Base-by-base conservation (phyloP, 2,113 vertebrate species). In the Sterna hirundo region DNA sequence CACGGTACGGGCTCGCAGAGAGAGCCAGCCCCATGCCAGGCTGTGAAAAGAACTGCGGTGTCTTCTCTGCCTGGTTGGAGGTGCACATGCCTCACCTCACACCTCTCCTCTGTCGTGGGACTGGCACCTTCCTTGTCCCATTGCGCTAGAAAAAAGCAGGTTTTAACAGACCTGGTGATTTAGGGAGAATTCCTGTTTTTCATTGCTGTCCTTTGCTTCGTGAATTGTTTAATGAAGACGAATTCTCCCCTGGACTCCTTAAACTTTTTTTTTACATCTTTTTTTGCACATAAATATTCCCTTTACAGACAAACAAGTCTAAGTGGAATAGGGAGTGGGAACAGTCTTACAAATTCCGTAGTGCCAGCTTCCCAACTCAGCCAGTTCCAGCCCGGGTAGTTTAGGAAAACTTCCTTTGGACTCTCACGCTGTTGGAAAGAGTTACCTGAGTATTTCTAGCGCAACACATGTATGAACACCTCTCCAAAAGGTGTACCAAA, bases 1-100 rank as follows among this genome's bases (percentile, higher is more conserved):
- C 1, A 4, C 23, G 22, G 6, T 57, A 12, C 0, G 0, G 32
- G 55, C 42, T 52, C 44, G 20, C 23, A 49, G 55, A 47, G 49
- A 65, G 34, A 58, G 32, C 16, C 44, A 70, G 87, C 29, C 36
- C 57, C 38, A 14, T 16, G 29, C 17, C 57, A 82, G 62, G 38
- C 57, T 69, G 64, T 3, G 1, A 58, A 70, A 58, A 2, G 7
- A 76, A 20, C 25, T 32, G 38, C 4, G 3, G 11, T n/a, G 70
- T 70, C 42, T 70, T 36, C 69, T 62, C 55, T 47, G 22, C 42
- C 6, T 38, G 27, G 8, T 16, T 34, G 49, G 55, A 85, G 42
- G 23, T 51, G 36, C 8, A 20, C 10, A 1, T 21, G 42, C 27
- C 74, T 68, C 36, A 64, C 26, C 64, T 87, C 69, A 52, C 64